These are phyloP conservation scores for Platyscapa corneri DNA, from an alignment of 1,140 invertebrate species.

Conservation along the genomic window DNA sequence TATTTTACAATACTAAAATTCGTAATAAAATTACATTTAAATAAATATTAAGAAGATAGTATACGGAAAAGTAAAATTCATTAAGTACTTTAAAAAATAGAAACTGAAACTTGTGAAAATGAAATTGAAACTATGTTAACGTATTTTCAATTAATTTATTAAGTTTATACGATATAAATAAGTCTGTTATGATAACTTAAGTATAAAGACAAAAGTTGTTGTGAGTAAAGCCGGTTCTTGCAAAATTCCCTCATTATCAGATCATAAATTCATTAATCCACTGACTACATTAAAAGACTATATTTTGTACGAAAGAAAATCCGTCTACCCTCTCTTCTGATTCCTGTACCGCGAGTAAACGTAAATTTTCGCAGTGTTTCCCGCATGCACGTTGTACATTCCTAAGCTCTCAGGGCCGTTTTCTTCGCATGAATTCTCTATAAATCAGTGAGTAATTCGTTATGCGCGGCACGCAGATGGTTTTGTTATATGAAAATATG, in stretches of 20 bases:
- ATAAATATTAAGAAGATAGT: too few species aligned
- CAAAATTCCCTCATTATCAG: background rate
- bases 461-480: conserved; percentile 75
- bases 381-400: conserved; percentile 17
- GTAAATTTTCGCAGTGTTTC: conserved; percentile 43
- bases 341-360: background rate
- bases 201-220: background rate
- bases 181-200: background rate
- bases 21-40: too few species aligned
- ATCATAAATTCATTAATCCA: conserved; percentile 17
- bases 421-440: conserved; percentile 61
- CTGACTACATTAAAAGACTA: background rate
- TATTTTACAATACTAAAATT: too few species aligned
- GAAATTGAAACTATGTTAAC: background rate
- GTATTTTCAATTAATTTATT: too few species aligned
- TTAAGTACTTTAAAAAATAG: too few species aligned
- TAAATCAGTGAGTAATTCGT: conserved; percentile 76
- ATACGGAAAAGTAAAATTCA: too few species aligned
- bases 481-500: conserved; percentile 77
- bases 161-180: background rate
- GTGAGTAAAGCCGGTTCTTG: background rate
- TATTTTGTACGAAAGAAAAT: conserved; percentile 11
- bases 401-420: conserved; percentile 3
- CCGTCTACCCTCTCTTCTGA: background rate
- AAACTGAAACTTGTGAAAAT: background rate